phyloP scores from a whole-genome alignment of 37 sponge, comb jelly and placozoan genomes.

The Hexactinellida sp. region DNA sequence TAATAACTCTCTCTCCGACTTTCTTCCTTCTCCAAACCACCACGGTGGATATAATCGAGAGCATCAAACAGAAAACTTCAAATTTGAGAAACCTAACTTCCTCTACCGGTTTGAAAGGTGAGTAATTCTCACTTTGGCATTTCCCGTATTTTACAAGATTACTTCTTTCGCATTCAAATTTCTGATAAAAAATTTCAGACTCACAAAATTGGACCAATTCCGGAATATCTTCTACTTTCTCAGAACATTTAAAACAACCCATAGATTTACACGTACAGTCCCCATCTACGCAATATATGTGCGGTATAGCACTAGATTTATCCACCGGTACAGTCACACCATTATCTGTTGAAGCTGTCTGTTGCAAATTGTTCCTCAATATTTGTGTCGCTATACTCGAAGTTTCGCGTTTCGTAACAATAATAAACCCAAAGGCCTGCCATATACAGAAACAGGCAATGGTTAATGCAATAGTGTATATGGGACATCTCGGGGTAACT shows the following conservation, averaged over 20 bases:
- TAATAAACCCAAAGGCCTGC: not conserved
- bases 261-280: not conserved
- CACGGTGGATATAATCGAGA: not conserved
- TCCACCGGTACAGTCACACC: not conserved
- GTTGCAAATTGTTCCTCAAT: not conserved
- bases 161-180: not conserved
- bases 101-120: conserved; percentile 3
- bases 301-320: not conserved
- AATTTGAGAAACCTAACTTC: not conserved
- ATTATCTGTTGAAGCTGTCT: not conserved
- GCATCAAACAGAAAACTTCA: not conserved
- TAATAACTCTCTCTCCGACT: not conserved
- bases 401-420: not conserved
- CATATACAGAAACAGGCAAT: not conserved
- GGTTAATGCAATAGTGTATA: not conserved
- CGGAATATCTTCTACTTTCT: not conserved
- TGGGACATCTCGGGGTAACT: not conserved
- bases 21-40: not conserved
- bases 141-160: not conserved
- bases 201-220: not conserved
- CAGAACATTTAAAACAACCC: not conserved
- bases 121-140: not conserved
- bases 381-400: not conserved
- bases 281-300: not conserved
- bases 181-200: not conserved